Conservation (phyloP, 2,113 vertebrate genomes). For the Hypanus sabinus region DNA sequence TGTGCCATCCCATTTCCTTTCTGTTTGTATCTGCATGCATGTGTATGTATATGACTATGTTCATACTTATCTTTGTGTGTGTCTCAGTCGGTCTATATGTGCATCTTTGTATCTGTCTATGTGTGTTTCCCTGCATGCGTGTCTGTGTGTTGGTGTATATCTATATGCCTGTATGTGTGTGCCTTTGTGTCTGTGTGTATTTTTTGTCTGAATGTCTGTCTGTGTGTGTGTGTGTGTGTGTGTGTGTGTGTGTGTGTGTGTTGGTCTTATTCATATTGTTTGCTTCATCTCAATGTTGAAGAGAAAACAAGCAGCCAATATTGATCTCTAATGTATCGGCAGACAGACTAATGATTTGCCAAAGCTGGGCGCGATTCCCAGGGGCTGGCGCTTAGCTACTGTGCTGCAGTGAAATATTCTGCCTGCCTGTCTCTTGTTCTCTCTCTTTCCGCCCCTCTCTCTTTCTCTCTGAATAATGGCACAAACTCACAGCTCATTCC, state of each 20-base stretch:
- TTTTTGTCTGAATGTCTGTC: too few relatives aligned
- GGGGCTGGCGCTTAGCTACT: background rate
- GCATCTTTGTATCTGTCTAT: background rate
- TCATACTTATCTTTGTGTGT: constrained; percentile 14
- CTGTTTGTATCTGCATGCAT: background rate
- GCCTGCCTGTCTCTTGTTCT: background rate
- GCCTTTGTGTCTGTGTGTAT: too few relatives aligned
- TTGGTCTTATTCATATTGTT: constrained; percentile 23
- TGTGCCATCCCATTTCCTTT: constrained; percentile 16
- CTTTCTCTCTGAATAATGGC: background rate
- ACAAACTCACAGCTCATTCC: background rate
- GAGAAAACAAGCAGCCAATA: background rate
- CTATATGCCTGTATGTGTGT: too few relatives aligned
- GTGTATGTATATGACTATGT: background rate
- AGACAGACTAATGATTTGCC: constrained; percentile 32
- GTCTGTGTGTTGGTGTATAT: too few relatives aligned
- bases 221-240: background rate
- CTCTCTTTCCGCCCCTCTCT: background rate
- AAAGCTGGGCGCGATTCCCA: constrained; percentile 9
- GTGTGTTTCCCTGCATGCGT: too few relatives aligned
- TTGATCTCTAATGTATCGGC: constrained; percentile 33
- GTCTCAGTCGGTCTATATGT: background rate
- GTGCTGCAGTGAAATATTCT: constrained; percentile 13
- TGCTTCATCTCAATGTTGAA: background rate
- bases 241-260: background rate